A percentile compares a stretch with the other conserved stretches of the same genome.
These are phyloP conservation scores for Stegastes partitus DNA, from an alignment of 2,113 vertebrate genomes.

Conservation along the genomic window DNA sequence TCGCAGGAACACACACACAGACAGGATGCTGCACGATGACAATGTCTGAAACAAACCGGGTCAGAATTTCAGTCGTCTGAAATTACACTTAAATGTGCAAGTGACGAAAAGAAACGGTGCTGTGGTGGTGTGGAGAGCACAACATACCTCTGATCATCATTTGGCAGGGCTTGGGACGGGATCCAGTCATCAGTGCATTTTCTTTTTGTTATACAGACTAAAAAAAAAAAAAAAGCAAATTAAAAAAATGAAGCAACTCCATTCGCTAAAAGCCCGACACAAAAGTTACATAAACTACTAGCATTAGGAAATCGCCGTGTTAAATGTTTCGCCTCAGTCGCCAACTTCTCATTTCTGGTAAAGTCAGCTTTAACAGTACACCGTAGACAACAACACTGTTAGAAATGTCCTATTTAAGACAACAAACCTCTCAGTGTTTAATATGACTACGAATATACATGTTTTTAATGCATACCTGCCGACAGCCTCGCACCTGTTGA, in stretches of 20 bases:
- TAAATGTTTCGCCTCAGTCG: not conserved
- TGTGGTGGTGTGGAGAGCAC: not conserved
- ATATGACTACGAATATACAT: not conserved
- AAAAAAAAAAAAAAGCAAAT: not conserved
- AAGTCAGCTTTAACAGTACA: not conserved
- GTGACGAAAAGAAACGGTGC: not conserved
- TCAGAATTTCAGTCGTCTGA: not conserved
- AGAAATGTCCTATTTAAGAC: not conserved
- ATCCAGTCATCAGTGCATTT: conserved; percentile 67
- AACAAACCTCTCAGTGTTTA: not conserved
- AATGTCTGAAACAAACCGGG: conserved; percentile 79
- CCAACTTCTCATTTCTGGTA: conserved; percentile 37
- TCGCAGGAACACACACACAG: conserved; percentile 84
- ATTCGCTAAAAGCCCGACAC: not conserved
- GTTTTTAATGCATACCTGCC: conserved; percentile 49
- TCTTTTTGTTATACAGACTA: conserved; percentile 27
- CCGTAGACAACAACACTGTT: not conserved
- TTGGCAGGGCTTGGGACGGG: conserved; percentile 15
- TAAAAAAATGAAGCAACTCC: too few species aligned
- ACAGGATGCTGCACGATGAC: conserved; percentile 85
- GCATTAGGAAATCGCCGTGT: not conserved
- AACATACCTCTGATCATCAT: conserved; percentile 78
- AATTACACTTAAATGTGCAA: not conserved
- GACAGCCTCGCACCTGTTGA: conserved; percentile 26
- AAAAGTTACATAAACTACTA: not conserved